Conservation (phyloP, 2,797 vertebrate genomes). For the Brachymystax lenok region DNA sequence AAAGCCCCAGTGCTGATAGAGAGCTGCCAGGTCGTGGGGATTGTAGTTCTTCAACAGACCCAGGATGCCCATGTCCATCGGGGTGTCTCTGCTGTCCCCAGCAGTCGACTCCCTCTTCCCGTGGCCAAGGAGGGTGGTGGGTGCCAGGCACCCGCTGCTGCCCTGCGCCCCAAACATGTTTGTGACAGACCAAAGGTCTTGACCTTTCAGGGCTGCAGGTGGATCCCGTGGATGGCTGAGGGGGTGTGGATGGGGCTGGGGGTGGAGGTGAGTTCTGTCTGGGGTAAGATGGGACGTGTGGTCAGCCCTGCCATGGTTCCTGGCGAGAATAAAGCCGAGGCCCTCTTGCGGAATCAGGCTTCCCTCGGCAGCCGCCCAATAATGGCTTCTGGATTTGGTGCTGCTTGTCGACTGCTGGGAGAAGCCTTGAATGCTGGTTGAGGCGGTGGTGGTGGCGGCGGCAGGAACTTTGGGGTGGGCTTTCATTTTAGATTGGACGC, state of each 20-base stretch:
- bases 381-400: constrained; percentile 68
- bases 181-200: constrained; percentile 70
- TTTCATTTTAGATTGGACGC: constrained; percentile 49
- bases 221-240: constrained; percentile 63
- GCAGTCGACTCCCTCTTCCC: constrained; percentile 77
- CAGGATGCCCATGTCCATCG: constrained; percentile 87
- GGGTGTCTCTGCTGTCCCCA: constrained; percentile 69
- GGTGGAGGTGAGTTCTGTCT: constrained; percentile 50
- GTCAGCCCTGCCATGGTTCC: constrained; percentile 78
- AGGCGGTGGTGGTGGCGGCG: constrained; percentile 48
- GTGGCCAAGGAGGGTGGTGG: constrained; percentile 63
- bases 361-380: constrained; percentile 70
- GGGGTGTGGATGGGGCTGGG: constrained; percentile 42
- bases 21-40: constrained; percentile 88
- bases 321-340: constrained; percentile 76
- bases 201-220: constrained; percentile 50
- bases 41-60: constrained; percentile 91
- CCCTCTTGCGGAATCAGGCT: constrained; percentile 75
- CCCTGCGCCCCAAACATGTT: constrained; percentile 61
- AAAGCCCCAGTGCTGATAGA: constrained; percentile 94
- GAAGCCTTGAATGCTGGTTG: constrained; percentile 53
- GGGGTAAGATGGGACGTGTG: constrained; percentile 46
- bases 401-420: constrained; percentile 61
- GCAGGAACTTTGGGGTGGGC: constrained; percentile 61
- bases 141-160: constrained; percentile 64